These are phyloP conservation scores for Ormyrus labotus DNA, from an alignment of 2,888 invertebrate species.

Conservation along the genomic window DNA sequence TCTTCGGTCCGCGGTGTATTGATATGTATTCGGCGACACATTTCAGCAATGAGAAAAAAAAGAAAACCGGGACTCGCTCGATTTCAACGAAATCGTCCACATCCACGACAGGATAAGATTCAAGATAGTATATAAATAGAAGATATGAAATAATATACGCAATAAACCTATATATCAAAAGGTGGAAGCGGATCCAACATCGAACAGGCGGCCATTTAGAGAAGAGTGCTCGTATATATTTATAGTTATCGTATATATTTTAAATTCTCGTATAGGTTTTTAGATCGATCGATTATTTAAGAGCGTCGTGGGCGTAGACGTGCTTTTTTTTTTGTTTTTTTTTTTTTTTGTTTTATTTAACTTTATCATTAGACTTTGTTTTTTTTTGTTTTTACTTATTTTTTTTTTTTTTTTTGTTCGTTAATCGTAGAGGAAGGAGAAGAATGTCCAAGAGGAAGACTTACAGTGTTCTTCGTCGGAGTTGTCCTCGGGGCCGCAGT, in stretches of 20 bases:
- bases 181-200: constrained; percentile 68
- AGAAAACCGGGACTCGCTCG: not conserved
- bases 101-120: constrained; percentile 6
- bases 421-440: constrained; percentile 58
- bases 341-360: constrained; percentile 9
- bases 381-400: constrained; percentile 24
- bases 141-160: constrained; percentile 42
- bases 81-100: constrained; percentile 10
- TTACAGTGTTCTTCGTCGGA: constrained; percentile 89
- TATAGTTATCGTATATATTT: constrained; percentile 20
- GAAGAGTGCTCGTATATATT: constrained; percentile 39
- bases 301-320: too few species aligned
- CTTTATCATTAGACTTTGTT: not conserved
- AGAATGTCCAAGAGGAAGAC: constrained; percentile 73
- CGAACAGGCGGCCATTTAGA: constrained; percentile 62
- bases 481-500: constrained; percentile 89
- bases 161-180: constrained; percentile 55
- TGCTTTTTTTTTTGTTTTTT: constrained; percentile 11
- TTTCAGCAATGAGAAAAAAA: too few species aligned
- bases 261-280: not conserved
- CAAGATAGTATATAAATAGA: constrained; percentile 59
- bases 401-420: constrained; percentile 6
- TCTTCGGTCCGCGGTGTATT: too few species aligned
- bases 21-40: too few species aligned
- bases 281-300: not conserved